Conservation (phyloP, 2,888 invertebrate genomes). For the Meiosimyza decipiens region DNA sequence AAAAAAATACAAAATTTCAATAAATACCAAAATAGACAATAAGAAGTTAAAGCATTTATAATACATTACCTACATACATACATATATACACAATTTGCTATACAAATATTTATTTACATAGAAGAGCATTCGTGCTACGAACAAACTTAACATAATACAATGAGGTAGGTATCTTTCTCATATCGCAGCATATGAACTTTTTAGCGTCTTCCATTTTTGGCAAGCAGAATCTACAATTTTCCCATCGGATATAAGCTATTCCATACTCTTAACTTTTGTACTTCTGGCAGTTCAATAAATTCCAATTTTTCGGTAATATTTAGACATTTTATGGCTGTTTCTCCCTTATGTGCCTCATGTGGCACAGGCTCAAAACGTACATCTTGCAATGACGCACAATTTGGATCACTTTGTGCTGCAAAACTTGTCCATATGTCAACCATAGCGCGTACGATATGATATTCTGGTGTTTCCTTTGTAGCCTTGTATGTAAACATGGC, state of each 20-base stretch:
- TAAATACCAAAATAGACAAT: not conserved
- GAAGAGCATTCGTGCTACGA: not conserved
- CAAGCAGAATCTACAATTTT: constrained; percentile 46
- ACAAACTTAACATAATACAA: constrained; percentile 6
- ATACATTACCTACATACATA: constrained; percentile 1
- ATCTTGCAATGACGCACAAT: constrained; percentile 51
- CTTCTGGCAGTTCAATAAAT: constrained; percentile 56
- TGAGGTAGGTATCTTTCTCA: constrained; percentile 34
- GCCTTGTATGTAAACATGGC: constrained; percentile 55
- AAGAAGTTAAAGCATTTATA: constrained; percentile 17
- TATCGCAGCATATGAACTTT: constrained; percentile 39
- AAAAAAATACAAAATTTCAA: no score
- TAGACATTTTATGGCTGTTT: constrained; percentile 53
- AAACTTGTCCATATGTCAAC: constrained; percentile 62
- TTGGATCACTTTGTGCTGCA: constrained; percentile 59
- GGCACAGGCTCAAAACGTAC: constrained; percentile 51
- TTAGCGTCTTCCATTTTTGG: not conserved
- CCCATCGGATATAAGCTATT: constrained; percentile 56
- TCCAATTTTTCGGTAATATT: constrained; percentile 58
- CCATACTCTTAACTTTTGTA: constrained; percentile 58
- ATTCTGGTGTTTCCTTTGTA: constrained; percentile 53
- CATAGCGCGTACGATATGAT: constrained; percentile 55
- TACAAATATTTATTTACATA: constrained; percentile 33
- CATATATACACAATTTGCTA: no score
- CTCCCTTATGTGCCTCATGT: constrained; percentile 45